These are phyloP conservation scores for Ormyrus pomaceus DNA, from an alignment of 2,888 invertebrate species.

Conservation along the genomic window DNA sequence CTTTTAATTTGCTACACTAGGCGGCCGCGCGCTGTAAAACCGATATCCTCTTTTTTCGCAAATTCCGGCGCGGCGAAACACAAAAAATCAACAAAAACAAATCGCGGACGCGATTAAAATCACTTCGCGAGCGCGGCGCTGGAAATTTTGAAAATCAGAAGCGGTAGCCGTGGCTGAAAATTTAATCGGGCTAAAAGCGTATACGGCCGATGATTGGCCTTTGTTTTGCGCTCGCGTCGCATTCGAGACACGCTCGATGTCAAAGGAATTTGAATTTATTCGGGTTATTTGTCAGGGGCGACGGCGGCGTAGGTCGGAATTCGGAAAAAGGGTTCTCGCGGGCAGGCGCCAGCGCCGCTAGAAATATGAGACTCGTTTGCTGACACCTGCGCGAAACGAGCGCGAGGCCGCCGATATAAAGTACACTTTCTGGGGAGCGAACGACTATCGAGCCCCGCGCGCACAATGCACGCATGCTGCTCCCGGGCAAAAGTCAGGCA, in stretches of 20 bases:
- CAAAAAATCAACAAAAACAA: not conserved
- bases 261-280: conserved; percentile 50
- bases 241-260: conserved; percentile 35
- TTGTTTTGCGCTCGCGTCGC: conserved; percentile 15
- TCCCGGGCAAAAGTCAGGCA: too few relatives aligned
- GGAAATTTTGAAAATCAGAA: conserved; percentile 4
- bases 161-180: conserved; percentile 7
- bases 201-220: conserved; percentile 34
- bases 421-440: conserved; percentile 30
- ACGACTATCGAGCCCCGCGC: not conserved
- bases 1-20: not conserved
- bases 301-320: conserved; percentile 23
- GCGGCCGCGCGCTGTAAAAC: too few relatives aligned
- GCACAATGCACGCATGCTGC: not conserved
- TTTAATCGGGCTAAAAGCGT: conserved; percentile 46
- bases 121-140: not conserved
- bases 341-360: conserved; percentile 8
- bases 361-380: conserved; percentile 54
- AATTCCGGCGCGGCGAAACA: not conserved
- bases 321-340: conserved; percentile 21
- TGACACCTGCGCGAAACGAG: conserved; percentile 54
- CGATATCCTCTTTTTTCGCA: too few relatives aligned
- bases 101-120: conserved; percentile 6
- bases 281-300: conserved; percentile 48
- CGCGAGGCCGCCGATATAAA: conserved; percentile 37